A percentile compares a stretch with the other conserved stretches of the same genome.
These are phyloP conservation scores for Noturus placidus DNA, from an alignment of 2,113 vertebrate genomes.

Conservation along the genomic window DNA sequence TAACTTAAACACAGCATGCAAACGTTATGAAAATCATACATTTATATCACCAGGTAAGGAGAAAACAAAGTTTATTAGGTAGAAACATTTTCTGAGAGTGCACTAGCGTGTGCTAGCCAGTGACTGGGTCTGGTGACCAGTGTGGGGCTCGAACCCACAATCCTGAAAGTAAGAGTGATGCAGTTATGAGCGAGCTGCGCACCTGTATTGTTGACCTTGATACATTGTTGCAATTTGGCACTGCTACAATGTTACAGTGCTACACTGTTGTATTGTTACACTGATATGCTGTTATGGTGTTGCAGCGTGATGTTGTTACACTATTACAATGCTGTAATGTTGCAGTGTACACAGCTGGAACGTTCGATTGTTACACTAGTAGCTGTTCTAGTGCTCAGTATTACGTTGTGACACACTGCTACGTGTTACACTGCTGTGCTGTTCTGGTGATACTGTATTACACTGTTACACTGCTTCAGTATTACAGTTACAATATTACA, in stretches of 20 bases:
- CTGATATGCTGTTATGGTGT: not conserved
- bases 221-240: not conserved
- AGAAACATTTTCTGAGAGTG: too few relatives aligned
- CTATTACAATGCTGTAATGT: not conserved
- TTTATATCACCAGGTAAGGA: slow-evolving; percentile 3
- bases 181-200: too few relatives aligned
- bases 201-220: too few relatives aligned
- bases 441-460: not conserved
- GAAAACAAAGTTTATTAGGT: too few relatives aligned
- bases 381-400: not conserved
- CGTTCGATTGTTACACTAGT: not conserved
- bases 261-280: not conserved
- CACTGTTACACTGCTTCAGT: not conserved
- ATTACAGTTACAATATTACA: not conserved
- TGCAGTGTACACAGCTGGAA: too few relatives aligned
- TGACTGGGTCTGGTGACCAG: too few relatives aligned
- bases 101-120: too few relatives aligned
- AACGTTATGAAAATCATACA: slow-evolving; percentile 59
- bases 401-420: not conserved
- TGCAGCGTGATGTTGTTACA: not conserved
- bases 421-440: not conserved
- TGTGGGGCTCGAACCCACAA: too few relatives aligned
- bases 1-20: slow-evolving; percentile 63
- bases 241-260: not conserved
- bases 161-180: too few relatives aligned